Evolutionary conservation across 2,113 vertebrate genomes (phyloP).

Genomic region (Ornithorhynchus anatinus): DNA sequence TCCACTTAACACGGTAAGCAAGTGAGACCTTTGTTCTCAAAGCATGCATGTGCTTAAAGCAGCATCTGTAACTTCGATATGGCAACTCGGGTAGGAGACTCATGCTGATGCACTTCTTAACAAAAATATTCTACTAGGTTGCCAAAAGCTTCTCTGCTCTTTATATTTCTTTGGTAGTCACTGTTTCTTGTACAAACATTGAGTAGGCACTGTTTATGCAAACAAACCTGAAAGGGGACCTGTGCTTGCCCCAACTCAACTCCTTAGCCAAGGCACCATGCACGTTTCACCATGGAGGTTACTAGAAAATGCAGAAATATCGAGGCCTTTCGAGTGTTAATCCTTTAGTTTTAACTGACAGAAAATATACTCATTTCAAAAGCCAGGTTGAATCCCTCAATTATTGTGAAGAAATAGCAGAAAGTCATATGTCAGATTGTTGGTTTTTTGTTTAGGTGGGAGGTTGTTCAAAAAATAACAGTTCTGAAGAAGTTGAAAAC

Average conservation of each 20-base stretch:
- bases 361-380: neutral
- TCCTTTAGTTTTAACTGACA: neutral
- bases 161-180: neutral
- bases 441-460: neutral
- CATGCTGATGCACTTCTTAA: neutral
- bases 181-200: neutral
- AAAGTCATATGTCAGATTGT: neutral
- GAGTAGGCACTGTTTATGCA: no score
- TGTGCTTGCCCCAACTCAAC: no score
- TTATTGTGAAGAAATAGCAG: neutral
- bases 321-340: neutral
- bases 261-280: no score
- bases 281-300: no score
- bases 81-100: neutral
- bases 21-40: neutral
- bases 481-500: no score
- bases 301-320: no score
- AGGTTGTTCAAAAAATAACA: no score
- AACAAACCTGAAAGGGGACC: no score
- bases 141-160: neutral
- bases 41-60: fast-evolving
- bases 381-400: neutral
- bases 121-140: neutral
- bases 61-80: neutral
- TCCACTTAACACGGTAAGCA: neutral